Base-by-base conservation (phyloP, 2,888 invertebrate genomes). In the Operophtera brumata region DNA sequence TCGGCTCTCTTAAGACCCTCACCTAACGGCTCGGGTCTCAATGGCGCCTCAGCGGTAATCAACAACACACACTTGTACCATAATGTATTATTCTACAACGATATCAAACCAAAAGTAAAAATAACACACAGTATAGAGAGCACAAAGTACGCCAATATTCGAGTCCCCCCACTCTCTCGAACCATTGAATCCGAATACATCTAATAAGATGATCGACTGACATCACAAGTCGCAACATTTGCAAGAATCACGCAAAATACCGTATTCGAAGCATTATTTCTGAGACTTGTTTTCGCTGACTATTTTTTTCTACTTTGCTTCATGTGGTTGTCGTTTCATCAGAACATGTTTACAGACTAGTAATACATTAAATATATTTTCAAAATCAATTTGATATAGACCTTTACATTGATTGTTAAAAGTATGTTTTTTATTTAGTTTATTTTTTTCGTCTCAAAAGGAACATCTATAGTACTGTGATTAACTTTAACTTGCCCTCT, bases 181-280 rank as follows among this genome's bases (percentile, higher is more conserved):
- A 52, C 66, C 70, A 67, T 62, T 71, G 71, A 71, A 65, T 69
- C 57, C 66, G 62, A 72, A 73, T 71, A 64, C 66, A 66, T 61
- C 64, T 68, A 68, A 70, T 71, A 67, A 63, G 65, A 65, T 55
- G 57, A 61, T 61, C 57, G 56, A 63, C 57, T 59, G 57, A 57
- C 58, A 60, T 54, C 54, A 36, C 56, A 41, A 54, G 54, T 64
- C 57, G 42, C 52, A 45, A 41, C 52, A 40, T 48, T 55, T 50
- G 55, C 47, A 46, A 48, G 52, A 53, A 53, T 51, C 47, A 35
- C 34, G 36, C 42, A 47, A 44, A 52, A 52, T 57, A 45, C 34
- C 41, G 32, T 44, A 47, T 57, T 52, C 30, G 26, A 47, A 39
- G 42, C 36, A 43, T 54, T 52, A 39, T 57, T 48, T 30, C n/a